Conservation (phyloP, 2,888 invertebrate genomes). For the Smittia aterrima region DNA sequence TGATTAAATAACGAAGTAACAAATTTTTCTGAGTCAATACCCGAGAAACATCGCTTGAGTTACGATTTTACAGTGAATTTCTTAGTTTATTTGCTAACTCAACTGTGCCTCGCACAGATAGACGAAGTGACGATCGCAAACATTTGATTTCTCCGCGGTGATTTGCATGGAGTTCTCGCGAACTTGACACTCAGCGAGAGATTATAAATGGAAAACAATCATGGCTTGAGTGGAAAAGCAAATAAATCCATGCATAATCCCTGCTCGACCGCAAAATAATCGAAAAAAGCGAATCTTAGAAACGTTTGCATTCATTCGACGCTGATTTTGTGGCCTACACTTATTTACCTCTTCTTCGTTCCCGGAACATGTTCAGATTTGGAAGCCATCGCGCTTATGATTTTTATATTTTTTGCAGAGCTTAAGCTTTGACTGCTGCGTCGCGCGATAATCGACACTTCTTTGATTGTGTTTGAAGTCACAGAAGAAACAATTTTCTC, state of each 20-base stretch:
- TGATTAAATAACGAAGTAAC: slow-evolving; percentile 29
- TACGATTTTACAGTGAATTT: background rate
- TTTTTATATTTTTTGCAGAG: background rate
- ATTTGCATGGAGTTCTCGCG: background rate
- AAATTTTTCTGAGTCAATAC: slow-evolving; percentile 8
- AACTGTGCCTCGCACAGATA: background rate
- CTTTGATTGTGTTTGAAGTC: background rate
- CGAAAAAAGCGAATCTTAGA: background rate
- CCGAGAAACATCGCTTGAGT: slow-evolving; percentile 18
- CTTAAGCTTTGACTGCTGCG: background rate
- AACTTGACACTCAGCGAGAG: slow-evolving; percentile 2
- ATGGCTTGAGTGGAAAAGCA: background rate
- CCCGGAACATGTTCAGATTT: slow-evolving; percentile 2
- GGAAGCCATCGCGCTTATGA: slow-evolving; percentile 11
- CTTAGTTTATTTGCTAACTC: background rate
- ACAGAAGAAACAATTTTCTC: background rate
- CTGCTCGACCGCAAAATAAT: background rate
- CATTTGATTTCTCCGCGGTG: background rate
- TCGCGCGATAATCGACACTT: slow-evolving; percentile 11
- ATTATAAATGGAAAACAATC: background rate
- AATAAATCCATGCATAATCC: slow-evolving; percentile 6
- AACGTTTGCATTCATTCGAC: background rate
- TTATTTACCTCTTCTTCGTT: slow-evolving; percentile 6
- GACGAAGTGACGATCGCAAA: slow-evolving; percentile 2
- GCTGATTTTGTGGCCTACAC: background rate